Percentiles rank a stretch among this genome's conserved stretches.
These are phyloP conservation scores for Lymantria monacha DNA, from an alignment of 2,888 invertebrate genomes.

Conservation along the genomic window DNA sequence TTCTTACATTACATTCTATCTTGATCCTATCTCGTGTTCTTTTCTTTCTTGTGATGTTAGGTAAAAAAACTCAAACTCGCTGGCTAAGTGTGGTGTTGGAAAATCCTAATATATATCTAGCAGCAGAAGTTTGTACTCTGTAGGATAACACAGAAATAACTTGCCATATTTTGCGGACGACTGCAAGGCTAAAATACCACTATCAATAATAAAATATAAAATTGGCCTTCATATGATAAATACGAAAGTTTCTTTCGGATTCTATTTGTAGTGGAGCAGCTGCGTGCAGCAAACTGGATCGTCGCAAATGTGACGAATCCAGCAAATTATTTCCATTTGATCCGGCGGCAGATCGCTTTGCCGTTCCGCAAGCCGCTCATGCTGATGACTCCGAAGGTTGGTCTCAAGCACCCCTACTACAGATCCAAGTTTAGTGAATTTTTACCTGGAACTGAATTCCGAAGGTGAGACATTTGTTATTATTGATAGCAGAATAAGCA, in stretches of 20 bases:
- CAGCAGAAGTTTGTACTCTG: too few relatives aligned
- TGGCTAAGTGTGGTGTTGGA: too few relatives aligned
- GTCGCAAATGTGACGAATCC: constrained; percentile 88
- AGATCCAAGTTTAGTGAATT: constrained; percentile 87
- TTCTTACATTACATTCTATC: too few relatives aligned
- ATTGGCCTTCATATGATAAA: too few relatives aligned
- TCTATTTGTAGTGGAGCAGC: constrained; percentile 81
- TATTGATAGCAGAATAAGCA: background rate
- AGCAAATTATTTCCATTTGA: constrained; percentile 89
- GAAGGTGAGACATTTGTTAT: constrained; percentile 44
- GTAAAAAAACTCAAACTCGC: too few relatives aligned
- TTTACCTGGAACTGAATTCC: constrained; percentile 78
- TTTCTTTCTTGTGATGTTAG: too few relatives aligned
- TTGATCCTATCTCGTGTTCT: too few relatives aligned
- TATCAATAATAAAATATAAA: too few relatives aligned
- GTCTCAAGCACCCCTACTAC: constrained; percentile 89
- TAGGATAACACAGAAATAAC: too few relatives aligned
- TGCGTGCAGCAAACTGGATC: constrained; percentile 88
- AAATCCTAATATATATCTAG: too few relatives aligned
- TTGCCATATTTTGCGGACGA: too few relatives aligned
- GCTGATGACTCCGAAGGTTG: constrained; percentile 89
- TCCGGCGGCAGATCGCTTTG: constrained; percentile 88
- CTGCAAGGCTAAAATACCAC: too few relatives aligned
- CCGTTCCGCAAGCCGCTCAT: constrained; percentile 92
- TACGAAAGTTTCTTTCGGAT: background rate